Base-by-base conservation (phyloP, 2,797 vertebrate species). In the Mycteria americana region DNA sequence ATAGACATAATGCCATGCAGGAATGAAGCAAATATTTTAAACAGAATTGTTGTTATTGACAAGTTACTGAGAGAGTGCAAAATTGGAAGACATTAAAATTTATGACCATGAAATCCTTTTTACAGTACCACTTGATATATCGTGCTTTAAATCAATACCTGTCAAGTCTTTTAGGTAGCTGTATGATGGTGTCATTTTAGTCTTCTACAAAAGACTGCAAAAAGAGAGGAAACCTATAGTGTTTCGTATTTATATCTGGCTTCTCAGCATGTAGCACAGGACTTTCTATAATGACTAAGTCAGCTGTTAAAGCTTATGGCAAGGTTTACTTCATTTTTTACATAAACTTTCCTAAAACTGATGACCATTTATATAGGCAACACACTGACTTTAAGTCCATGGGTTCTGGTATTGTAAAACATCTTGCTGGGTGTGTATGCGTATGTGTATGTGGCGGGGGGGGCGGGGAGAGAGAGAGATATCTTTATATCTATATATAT, bases 51-150 rank as follows among this genome's bases (percentile, higher is more conserved):
- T 97, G 89, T 96, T 98, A 98, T 98, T 98, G 98, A 98, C 97
- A 97, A 98, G 97, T 96, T 97, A 98, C 96, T 67, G 94, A 97
- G 95, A 95, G 95, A 95, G 97, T 97, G 94, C 97, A 98, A 97
- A 98, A 98, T 97, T 97, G 96, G 93, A 97, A 96, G 97, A 95
- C 96, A 98, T 98, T 98, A 98, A 98, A 98, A 98, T 98, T 98
- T 97, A 98, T 97, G 97, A 97, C 97, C 98, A 97, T 96, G 96
- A 98, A 98, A 98, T 98, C 94, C 95, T 97, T 98, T 98, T 98
- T 98, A 97, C 97, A 98, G 96, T 97, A 97, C 88, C 78, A 90
- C 95, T 98, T 98, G 97, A 98, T 98, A 98, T 96, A 98, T 96
- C 62, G 67, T 97, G 94, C 88, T 98, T 98, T 97, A 97, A 98